Conservation (phyloP, 2,888 invertebrate genomes). For the Cinara cedri region DNA sequence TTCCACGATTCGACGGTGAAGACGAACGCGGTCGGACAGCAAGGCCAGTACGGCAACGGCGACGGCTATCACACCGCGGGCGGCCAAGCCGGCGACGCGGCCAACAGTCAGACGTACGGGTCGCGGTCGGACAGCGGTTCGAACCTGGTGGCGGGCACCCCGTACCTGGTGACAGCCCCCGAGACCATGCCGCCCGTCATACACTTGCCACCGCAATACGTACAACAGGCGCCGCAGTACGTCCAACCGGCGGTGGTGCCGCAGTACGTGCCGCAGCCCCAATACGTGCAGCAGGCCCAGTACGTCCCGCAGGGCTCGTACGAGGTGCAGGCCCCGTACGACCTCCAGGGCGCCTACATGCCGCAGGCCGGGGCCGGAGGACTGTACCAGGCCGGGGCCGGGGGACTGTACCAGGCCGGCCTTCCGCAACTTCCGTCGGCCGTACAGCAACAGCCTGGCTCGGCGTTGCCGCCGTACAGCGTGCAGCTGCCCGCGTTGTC, state of each 20-base stretch:
- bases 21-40: slow-evolving; percentile 59
- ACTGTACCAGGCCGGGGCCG: neutral
- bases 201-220: slow-evolving; percentile 56
- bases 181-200: slow-evolving; percentile 58
- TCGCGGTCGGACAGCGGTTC: slow-evolving; percentile 1
- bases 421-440: slow-evolving; percentile 35
- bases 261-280: slow-evolving; percentile 11
- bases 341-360: slow-evolving; percentile 44
- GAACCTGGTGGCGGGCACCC: slow-evolving; percentile 8
- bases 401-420: slow-evolving; percentile 19
- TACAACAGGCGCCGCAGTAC: slow-evolving; percentile 20
- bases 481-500: slow-evolving; percentile 57
- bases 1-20: slow-evolving; percentile 60
- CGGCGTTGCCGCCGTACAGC: slow-evolving; percentile 53
- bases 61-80: slow-evolving; percentile 59
- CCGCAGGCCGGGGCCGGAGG: slow-evolving; percentile 8
- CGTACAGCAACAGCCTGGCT: slow-evolving; percentile 17
- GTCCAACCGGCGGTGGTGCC: slow-evolving; percentile 42
- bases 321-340: too few species aligned
- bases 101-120: slow-evolving; percentile 21
- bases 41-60: slow-evolving; percentile 60
- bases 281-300: slow-evolving; percentile 2
- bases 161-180: slow-evolving; percentile 5
- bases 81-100: slow-evolving; percentile 54
- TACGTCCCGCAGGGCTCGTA: slow-evolving; percentile 20